Evolutionary conservation across 2,888 invertebrate genomes (phyloP).

Genomic region (Elysia crispata): DNA sequence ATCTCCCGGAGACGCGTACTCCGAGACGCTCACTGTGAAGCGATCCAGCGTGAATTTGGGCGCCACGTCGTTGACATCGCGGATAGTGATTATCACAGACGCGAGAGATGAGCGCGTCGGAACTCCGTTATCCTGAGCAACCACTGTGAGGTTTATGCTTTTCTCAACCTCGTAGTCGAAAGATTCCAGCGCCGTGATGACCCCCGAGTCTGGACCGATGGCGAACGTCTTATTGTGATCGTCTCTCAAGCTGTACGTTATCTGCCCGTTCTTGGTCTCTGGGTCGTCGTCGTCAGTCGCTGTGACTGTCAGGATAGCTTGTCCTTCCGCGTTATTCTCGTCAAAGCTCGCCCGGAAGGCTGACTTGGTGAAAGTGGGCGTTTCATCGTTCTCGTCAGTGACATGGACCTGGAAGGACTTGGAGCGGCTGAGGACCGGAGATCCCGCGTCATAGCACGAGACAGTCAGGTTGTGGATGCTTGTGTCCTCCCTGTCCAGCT

Average conservation of each 20-base stretch:
- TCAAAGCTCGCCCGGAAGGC: conserved; percentile 27
- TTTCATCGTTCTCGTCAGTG: conserved; percentile 72
- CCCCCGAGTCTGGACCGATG: conserved; percentile 61
- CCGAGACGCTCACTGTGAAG: conserved; percentile 62
- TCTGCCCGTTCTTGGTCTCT: conserved; percentile 56
- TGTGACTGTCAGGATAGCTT: conserved; percentile 81
- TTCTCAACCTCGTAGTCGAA: conserved; percentile 64
- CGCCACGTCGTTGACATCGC: conserved; percentile 66
- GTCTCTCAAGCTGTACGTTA: conserved; percentile 61
- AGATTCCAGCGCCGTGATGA: conserved; percentile 58
- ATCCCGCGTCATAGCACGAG: conserved; percentile 80
- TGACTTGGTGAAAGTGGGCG: conserved; percentile 62
- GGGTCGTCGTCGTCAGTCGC: conserved; percentile 89
- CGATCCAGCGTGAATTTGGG: conserved; percentile 61
- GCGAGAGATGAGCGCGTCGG: conserved; percentile 61
- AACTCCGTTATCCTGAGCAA: conserved; percentile 63
- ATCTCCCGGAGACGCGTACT: conserved; percentile 57
- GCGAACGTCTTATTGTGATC: conserved; percentile 59
- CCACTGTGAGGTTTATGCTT: conserved; percentile 61
- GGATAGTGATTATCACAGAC: conserved; percentile 58
- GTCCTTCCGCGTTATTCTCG: conserved; percentile 55
- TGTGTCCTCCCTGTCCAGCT: conserved; percentile 66
- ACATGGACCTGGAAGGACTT: conserved; percentile 67
- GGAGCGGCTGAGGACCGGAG: conserved; percentile 57
- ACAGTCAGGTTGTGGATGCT: conserved; percentile 78